Base-by-base conservation (phyloP, 1,140 invertebrate genomes). In the Colletes gigas region DNA sequence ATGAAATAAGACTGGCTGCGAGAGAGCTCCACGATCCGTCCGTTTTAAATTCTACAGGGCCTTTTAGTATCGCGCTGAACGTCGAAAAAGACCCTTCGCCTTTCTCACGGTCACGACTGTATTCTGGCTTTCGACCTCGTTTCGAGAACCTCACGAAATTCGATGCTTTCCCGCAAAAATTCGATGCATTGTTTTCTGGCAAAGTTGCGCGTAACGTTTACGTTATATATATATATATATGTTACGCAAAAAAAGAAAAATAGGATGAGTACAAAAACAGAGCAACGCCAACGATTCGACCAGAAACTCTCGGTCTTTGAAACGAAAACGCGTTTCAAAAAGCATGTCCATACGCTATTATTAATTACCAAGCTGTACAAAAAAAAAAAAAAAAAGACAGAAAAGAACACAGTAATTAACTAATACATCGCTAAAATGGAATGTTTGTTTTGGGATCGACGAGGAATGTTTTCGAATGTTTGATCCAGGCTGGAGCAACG, bases 61-160 rank as follows among this genome's bases (percentile, higher is more conserved):
- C 44, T 41, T 72, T 59, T 21, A 60, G 10, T 62, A 30, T 17
- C 12, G 55, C 19, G 21, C 14, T 19, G 17, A 69, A 14, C 14
- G 15, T 6, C 17, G 9, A 57, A 57, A n/a, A 6, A 19, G 17
- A 30, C 8, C 5, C 44, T 17, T 60, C 1, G 44, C 17, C 44
- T n/a, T 73, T 73, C 70, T 73, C 70, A 30, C 41, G 55, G 55
- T 59, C 41, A 44, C 3, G 17, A n/a, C 8, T 30, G 15, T 70
- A 41, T 10, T 54, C 19, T 21, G 19, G 21, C 67, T 69, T 54
- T 55, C 21, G 52, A 39, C 55, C 30, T 57, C 39, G 54, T 70
- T 55, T 39, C 30, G 44, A 66, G 41, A 44, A 17, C 41, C 44
- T 14, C 12, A 14, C n/a, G 44, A 50, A 10, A 21, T 12, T 21